Evolutionary conservation across 2,113 vertebrate genomes (phyloP).

Genomic region (Tor tambroides): DNA sequence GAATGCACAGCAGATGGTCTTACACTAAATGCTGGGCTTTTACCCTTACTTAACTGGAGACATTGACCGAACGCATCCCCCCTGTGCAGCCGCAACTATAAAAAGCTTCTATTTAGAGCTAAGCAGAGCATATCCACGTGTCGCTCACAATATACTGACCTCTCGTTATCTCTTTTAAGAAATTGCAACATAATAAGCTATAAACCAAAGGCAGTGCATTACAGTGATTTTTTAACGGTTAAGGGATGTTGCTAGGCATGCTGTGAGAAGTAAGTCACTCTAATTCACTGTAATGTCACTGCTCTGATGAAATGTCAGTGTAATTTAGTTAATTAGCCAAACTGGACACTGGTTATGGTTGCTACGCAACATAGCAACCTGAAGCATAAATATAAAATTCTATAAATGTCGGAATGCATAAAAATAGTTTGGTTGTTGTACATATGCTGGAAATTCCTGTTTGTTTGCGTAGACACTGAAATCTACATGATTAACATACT

Average conservation of each 20-base stretch:
- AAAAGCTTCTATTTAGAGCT: constrained; percentile 6
- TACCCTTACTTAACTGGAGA: constrained; percentile 35
- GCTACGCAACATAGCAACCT: background rate
- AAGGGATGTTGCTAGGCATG: background rate
- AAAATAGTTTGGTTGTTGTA: too few species aligned
- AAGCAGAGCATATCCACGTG: background rate
- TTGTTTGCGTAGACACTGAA: background rate
- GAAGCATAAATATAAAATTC: background rate
- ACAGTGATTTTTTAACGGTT: background rate
- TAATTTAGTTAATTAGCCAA: background rate
- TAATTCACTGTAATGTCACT: background rate
- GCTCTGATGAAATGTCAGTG: background rate
- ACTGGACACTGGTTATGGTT: background rate
- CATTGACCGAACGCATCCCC: background rate
- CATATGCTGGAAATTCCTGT: background rate
- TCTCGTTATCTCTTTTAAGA: constrained; percentile 15
- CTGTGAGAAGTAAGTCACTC: background rate
- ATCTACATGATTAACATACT: background rate
- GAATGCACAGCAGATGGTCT: constrained; percentile 26
- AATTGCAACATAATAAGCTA: background rate
- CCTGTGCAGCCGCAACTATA: constrained; percentile 7
- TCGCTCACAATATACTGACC: background rate
- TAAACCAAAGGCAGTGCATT: constrained; percentile 2
- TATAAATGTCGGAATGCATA: background rate
- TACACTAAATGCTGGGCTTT: constrained; percentile 27